phyloP scores from a whole-genome alignment of 2,113 vertebrate genomes.

The Ahaetulla prasina region DNA sequence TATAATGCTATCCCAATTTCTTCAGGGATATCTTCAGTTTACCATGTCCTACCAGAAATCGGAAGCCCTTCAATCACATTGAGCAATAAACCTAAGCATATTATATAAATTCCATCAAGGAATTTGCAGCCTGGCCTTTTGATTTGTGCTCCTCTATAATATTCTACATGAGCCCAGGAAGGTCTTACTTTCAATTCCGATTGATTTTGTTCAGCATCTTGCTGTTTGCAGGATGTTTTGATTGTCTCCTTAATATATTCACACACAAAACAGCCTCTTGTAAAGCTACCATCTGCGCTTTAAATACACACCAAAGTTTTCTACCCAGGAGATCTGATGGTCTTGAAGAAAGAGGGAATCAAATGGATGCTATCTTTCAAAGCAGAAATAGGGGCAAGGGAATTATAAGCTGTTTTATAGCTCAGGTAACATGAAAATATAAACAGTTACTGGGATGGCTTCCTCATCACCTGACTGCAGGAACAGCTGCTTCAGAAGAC shows the following conservation, averaged over 20 bases:
- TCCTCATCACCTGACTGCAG: neutral
- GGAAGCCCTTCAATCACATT: slow-evolving; percentile 16
- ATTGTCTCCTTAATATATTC: slow-evolving; percentile 48
- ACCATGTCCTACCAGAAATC: neutral
- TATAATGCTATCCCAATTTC: neutral
- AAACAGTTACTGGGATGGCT: neutral
- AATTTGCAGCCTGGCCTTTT: slow-evolving; percentile 17
- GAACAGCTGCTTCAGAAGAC: neutral
- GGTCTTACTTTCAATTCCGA: slow-evolving; percentile 42
- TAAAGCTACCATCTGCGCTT: slow-evolving; percentile 45
- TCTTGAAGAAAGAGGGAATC: slow-evolving; percentile 35
- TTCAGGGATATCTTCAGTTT: neutral
- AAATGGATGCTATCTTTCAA: slow-evolving; percentile 37
- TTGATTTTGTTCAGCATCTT: slow-evolving; percentile 37
- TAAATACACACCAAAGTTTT: slow-evolving; percentile 37
- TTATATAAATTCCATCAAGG: slow-evolving; percentile 21
- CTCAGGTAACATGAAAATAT: neutral
- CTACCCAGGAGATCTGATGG: slow-evolving; percentile 25
- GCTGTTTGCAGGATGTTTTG: slow-evolving; percentile 41
- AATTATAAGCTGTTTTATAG: neutral
- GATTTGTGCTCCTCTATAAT: slow-evolving; percentile 31
- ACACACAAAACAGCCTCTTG: slow-evolving; percentile 21
- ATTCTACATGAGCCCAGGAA: slow-evolving; percentile 5
- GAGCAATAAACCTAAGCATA: slow-evolving; percentile 12
- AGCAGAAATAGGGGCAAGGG: neutral